Evolutionary conservation across 2,888 invertebrate genomes (phyloP).

Genomic region (Deilephila elpenor): DNA sequence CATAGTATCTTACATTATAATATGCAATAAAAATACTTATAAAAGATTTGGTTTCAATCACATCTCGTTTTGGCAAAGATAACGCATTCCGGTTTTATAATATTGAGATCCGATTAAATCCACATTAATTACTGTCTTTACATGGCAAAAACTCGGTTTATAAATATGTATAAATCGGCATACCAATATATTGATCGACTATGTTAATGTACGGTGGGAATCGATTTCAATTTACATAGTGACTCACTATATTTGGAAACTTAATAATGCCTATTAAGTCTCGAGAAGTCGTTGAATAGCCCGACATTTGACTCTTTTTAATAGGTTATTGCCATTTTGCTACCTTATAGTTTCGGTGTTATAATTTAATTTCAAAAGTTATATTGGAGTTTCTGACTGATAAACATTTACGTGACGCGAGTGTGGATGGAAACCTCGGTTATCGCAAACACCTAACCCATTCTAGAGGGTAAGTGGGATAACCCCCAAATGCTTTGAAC

Average conservation of each 20-base stretch:
- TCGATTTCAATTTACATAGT: conserved; percentile 6
- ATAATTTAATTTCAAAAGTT: too few relatives aligned
- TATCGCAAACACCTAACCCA: too few relatives aligned
- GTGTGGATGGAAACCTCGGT: too few relatives aligned
- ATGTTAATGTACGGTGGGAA: conserved; percentile 9
- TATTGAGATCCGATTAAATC: not conserved
- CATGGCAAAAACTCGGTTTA: not conserved
- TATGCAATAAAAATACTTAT: not conserved
- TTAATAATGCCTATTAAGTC: not conserved
- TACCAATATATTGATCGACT: conserved; percentile 1
- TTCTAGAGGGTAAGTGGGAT: too few relatives aligned
- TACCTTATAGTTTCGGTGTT: too few relatives aligned
- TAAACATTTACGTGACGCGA: too few relatives aligned
- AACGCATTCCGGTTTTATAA: not conserved
- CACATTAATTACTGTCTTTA: not conserved
- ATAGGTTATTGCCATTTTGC: too few relatives aligned
- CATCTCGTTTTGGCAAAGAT: not conserved
- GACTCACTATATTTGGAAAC: conserved; percentile 3
- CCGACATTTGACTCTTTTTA: too few relatives aligned
- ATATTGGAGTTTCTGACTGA: too few relatives aligned
- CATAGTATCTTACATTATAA: too few relatives aligned
- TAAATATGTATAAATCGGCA: conserved; percentile 5
- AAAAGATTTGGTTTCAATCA: not conserved
- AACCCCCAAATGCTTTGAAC: too few relatives aligned
- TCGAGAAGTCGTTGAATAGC: too few relatives aligned